Conservation (phyloP, 2,888 invertebrate genomes). For the Epirrita christyi region DNA sequence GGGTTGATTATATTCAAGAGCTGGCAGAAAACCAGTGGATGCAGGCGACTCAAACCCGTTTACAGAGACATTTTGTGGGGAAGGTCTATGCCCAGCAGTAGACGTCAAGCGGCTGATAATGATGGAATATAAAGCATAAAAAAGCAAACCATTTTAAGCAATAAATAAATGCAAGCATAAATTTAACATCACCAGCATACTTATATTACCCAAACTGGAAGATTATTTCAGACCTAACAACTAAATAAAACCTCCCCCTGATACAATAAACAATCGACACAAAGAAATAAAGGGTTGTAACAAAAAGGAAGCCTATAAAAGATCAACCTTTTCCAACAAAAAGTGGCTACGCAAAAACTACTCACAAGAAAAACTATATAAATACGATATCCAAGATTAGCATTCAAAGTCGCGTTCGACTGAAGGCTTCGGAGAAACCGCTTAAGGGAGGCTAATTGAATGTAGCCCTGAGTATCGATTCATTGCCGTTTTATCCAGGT, state of each 20-base stretch:
- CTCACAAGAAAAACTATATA: constrained; percentile 26
- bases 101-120: too few relatives aligned
- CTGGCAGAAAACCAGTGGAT: too few relatives aligned
- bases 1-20: too few relatives aligned
- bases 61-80: too few relatives aligned
- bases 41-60: too few relatives aligned
- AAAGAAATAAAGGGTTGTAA: constrained; percentile 16
- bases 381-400: constrained; percentile 29
- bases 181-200: neutral
- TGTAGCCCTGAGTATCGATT: constrained; percentile 10
- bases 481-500: neutral
- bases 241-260: constrained; percentile 9
- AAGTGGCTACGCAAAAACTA: constrained; percentile 20
- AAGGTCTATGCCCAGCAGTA: too few relatives aligned
- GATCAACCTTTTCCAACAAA: constrained; percentile 21
- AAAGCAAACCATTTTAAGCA: too few relatives aligned
- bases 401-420: constrained; percentile 30
- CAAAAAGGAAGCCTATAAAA: constrained; percentile 20
- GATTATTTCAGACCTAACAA: constrained; percentile 3
- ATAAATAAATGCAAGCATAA: too few relatives aligned
- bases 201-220: neutral
- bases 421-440: constrained; percentile 10
- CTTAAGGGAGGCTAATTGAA: constrained; percentile 24
- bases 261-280: constrained; percentile 17
- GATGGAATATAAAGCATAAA: too few relatives aligned